Evolutionary conservation across 53 echinoderm and acorn worm genomes (phyloP).

Genomic region (Henricia sp.): DNA sequence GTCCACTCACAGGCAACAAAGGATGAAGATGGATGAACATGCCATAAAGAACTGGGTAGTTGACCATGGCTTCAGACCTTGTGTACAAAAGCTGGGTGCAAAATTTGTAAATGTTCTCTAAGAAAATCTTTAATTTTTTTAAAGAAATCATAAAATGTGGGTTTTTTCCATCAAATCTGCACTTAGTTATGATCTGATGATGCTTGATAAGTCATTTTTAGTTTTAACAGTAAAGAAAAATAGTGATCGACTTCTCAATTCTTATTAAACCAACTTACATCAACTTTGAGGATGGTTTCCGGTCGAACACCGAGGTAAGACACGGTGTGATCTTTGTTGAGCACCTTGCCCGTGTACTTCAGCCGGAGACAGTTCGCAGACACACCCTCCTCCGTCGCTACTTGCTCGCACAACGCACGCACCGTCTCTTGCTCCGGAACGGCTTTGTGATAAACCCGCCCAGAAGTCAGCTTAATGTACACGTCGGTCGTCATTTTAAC

Average conservation of each 20-base stretch:
- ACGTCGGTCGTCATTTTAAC: conserved; percentile 44
- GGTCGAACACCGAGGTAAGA: conserved; percentile 64
- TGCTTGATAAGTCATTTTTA: background rate
- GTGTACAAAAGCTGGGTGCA: no score
- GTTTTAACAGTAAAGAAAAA: no score
- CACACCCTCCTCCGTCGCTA: conserved; percentile 75
- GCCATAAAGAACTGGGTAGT: no score
- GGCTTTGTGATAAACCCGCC: conserved; percentile 53
- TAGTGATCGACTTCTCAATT: background rate
- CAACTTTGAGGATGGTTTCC: conserved; percentile 77
- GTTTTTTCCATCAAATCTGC: no score
- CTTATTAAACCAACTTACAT: conserved; percentile 48
- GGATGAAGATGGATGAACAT: no score
- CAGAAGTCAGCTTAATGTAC: conserved; percentile 62
- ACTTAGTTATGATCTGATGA: no score
- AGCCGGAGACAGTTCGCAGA: conserved; percentile 61
- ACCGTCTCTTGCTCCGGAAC: conserved; percentile 53
- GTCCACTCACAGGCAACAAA: no score
- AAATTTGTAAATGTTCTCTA: no score
- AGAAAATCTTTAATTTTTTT: no score
- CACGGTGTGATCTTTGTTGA: conserved; percentile 68
- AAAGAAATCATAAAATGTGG: no score
- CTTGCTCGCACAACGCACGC: conserved; percentile 59
- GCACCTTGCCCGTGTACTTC: conserved; percentile 77
- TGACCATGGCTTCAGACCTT: no score